Evolutionary conservation across 2,113 vertebrate species (phyloP).

Genomic region (Semicossyphus pulcher): DNA sequence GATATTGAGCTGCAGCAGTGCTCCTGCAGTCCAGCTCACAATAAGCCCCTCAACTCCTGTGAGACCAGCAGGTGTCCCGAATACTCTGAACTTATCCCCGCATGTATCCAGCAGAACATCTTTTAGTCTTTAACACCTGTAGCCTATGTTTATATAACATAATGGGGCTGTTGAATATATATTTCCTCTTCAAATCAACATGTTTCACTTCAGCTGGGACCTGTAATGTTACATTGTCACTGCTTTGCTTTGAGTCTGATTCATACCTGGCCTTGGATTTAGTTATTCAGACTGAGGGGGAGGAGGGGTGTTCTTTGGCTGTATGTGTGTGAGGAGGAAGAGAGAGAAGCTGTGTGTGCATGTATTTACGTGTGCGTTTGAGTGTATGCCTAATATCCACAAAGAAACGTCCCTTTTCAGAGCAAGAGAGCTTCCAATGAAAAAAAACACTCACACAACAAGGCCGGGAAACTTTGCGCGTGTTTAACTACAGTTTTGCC

Average conservation of each 20-base stretch:
- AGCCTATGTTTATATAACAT: too few relatives aligned
- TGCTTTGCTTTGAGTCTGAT: slow-evolving; percentile 16
- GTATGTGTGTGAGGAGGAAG: neutral
- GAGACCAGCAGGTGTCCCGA: neutral
- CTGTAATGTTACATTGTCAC: neutral
- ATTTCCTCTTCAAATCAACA: neutral
- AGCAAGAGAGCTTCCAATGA: slow-evolving; percentile 17
- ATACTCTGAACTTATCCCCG: neutral
- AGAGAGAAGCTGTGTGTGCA: slow-evolving; percentile 4
- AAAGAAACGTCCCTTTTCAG: slow-evolving; percentile 7
- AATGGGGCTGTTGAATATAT: neutral
- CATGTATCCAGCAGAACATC: neutral
- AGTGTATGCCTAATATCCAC: neutral
- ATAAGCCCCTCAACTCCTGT: too few relatives aligned
- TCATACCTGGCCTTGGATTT: slow-evolving; percentile 19
- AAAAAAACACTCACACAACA: neutral
- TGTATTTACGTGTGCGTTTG: neutral
- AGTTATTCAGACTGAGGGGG: neutral
- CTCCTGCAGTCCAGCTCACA: too few relatives aligned
- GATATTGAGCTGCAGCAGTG: neutral
- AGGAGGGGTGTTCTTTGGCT: neutral
- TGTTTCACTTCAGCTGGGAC: neutral
- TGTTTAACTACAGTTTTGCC: neutral
- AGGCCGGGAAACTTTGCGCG: neutral
- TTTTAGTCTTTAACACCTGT: neutral